Conservation (phyloP, 1,140 invertebrate genomes). For the Apis cerana region DNA sequence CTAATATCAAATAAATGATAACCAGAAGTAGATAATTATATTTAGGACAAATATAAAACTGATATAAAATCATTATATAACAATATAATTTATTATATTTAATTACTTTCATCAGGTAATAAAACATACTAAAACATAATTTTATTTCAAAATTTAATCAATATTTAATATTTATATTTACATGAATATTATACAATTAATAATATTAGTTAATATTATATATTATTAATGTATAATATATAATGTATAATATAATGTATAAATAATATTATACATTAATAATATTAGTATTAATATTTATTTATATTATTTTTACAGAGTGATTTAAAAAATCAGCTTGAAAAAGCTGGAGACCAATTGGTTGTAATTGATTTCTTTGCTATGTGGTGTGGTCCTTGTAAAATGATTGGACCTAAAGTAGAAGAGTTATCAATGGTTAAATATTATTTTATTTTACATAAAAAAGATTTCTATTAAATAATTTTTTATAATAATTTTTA, state of each 20-base stretch:
- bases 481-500: constrained; percentile 31
- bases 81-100: neutral
- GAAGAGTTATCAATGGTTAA: constrained; percentile 85
- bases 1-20: neutral
- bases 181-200: neutral
- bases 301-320: constrained; percentile 80
- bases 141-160: neutral
- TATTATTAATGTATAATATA: too few relatives aligned
- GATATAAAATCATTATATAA: neutral
- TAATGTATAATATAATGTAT: too few relatives aligned
- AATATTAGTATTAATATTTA: too few relatives aligned
- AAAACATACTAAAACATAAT: neutral
- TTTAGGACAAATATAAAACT: neutral
- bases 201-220: too few relatives aligned
- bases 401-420: constrained; percentile 92
- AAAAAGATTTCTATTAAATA: neutral
- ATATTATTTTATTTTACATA: constrained; percentile 15
- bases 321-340: constrained; percentile 88
- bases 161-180: neutral
- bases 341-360: constrained; percentile 89
- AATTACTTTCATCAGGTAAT: neutral
- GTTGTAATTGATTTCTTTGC: constrained; percentile 95
- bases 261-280: too few relatives aligned
- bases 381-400: constrained; percentile 96
- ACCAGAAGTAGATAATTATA: neutral